Conservation (phyloP, 2,888 invertebrate genomes). For the Platycheirus rosarum region DNA sequence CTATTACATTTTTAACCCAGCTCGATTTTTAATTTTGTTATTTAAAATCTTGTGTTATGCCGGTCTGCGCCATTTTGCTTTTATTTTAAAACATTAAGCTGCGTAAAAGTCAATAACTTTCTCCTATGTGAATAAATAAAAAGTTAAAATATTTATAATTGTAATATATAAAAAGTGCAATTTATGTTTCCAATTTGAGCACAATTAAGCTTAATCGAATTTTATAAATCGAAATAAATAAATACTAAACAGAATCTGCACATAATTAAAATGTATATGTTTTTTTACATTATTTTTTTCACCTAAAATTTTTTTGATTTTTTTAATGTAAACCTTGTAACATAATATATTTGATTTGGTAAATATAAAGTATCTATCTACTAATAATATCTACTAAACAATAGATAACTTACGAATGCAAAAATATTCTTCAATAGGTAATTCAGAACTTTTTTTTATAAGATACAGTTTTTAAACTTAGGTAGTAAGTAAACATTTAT, state of each 20-base stretch:
- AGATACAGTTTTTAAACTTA: conserved; percentile 54
- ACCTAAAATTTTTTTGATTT: conserved; percentile 44
- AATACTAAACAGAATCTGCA: conserved; percentile 64
- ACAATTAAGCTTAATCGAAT: conserved; percentile 66
- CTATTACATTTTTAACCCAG: background rate
- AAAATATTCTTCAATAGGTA: conserved; percentile 63
- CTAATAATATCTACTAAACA: conserved; percentile 43
- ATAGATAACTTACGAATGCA: conserved; percentile 55
- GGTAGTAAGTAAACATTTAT: conserved; percentile 44
- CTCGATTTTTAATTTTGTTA: background rate
- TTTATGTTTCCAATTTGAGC: conserved; percentile 62
- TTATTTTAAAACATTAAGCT: background rate
- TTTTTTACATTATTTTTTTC: conserved; percentile 33
- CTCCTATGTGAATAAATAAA: conserved; percentile 64
- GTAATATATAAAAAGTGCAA: conserved; percentile 54
- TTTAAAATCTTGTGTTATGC: too few relatives aligned
- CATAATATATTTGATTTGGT: conserved; percentile 38
- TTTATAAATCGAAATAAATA: conserved; percentile 65
- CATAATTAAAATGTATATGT: conserved; percentile 44
- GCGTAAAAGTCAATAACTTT: conserved; percentile 37
- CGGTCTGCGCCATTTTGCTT: too few relatives aligned
- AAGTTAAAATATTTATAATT: conserved; percentile 8
- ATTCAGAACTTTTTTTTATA: conserved; percentile 63
- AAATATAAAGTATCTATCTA: conserved; percentile 30
- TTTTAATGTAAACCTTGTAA: conserved; percentile 51